These are phyloP conservation scores for Enteromius treurensis DNA, from an alignment of 2,797 vertebrate genomes.

Conservation along the genomic window DNA sequence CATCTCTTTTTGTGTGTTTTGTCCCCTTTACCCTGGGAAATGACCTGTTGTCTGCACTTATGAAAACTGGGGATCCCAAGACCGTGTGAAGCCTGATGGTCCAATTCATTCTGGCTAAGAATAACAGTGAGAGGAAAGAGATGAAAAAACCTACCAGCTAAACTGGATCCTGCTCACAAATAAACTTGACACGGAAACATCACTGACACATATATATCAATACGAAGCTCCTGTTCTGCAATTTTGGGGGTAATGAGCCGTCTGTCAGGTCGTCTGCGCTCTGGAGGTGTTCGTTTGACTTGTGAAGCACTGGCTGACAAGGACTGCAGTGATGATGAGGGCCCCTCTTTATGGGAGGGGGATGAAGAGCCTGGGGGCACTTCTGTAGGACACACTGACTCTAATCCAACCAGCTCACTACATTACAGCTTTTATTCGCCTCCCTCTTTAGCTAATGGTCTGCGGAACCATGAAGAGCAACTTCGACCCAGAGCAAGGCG, in stretches of 20 bases:
- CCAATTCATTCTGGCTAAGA: constrained; percentile 37
- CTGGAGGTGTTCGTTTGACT: constrained; percentile 87
- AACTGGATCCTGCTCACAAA: constrained; percentile 14
- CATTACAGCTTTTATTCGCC: constrained; percentile 88
- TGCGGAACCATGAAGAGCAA: constrained; percentile 86
- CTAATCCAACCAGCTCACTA: constrained; percentile 66
- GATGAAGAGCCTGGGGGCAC: constrained; percentile 72
- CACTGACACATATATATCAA: constrained; percentile 15
- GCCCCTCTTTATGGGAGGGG: constrained; percentile 74
- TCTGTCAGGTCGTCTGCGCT: constrained; percentile 88
- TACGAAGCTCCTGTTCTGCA: constrained; percentile 55
- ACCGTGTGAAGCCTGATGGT: constrained; percentile 40
- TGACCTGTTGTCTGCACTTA: constrained; percentile 25
- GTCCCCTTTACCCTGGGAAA: constrained; percentile 33
- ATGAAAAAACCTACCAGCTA: constrained; percentile 40
- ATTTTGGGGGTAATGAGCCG: constrained; percentile 79
- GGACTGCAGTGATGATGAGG: constrained; percentile 71
- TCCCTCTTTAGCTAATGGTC: constrained; percentile 88
- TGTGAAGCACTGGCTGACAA: constrained; percentile 78
- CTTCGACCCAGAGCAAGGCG: constrained; percentile 71
- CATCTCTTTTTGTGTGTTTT: constrained; percentile 27
- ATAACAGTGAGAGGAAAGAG: constrained; percentile 29
- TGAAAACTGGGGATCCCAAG: constrained; percentile 40
- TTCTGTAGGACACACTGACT: constrained; percentile 67
- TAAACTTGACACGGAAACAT: neutral